phyloP scores from a whole-genome alignment of 2,888 invertebrate species.

The Drosophila anomalata region DNA sequence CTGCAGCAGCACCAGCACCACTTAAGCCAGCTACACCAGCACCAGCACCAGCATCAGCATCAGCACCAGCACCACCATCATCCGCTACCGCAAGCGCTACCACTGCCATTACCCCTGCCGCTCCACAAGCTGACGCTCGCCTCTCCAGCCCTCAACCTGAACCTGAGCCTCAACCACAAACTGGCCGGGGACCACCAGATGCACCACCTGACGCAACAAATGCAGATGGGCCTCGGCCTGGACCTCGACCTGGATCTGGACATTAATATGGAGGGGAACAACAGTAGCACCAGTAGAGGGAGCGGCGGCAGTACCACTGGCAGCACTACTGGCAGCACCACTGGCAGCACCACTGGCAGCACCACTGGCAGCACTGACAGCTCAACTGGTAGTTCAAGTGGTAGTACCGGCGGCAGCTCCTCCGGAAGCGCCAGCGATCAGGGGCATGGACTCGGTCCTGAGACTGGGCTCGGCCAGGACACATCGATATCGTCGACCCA shows the following conservation, averaged over 20 bases:
- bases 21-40: not conserved
- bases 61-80: not conserved
- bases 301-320: not conserved
- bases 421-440: slow-evolving; percentile 4
- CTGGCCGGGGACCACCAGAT: slow-evolving; percentile 1
- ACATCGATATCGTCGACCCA: slow-evolving; percentile 5
- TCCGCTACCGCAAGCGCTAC: not conserved
- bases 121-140: not conserved
- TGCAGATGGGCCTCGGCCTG: slow-evolving; percentile 4
- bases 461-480: not conserved
- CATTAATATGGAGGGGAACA: not conserved
- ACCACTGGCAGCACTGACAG: not conserved
- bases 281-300: not conserved
- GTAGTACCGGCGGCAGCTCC: not conserved
- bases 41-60: not conserved
- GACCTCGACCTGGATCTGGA: not conserved
- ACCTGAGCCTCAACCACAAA: slow-evolving; percentile 4
- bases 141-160: not conserved
- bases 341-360: not conserved
- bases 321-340: not conserved
- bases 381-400: not conserved
- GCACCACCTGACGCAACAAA: slow-evolving; percentile 1
- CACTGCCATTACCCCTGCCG: not conserved
- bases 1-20: not conserved
- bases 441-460: slow-evolving; percentile 28